Percentiles rank a stretch among this genome's conserved stretches.
Evolutionary conservation across 2,888 invertebrate genomes (phyloP).

Genomic region (Syrphus vitripennis): DNA sequence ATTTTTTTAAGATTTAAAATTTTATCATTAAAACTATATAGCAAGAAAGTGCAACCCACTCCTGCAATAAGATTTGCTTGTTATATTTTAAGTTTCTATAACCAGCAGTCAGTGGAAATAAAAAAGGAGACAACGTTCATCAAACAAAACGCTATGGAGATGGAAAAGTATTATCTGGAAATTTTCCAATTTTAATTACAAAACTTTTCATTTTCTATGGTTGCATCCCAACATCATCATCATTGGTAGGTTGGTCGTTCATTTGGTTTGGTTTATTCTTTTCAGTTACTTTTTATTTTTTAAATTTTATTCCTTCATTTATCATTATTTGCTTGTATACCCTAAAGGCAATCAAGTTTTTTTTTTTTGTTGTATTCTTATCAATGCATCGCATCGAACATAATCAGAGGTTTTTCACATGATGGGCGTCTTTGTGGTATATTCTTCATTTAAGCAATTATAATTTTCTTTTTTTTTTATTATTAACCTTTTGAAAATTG

Average conservation of each 20-base stretch:
- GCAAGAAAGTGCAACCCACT: background rate
- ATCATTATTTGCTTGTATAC: slow-evolving; percentile 35
- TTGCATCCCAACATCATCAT: slow-evolving; percentile 66
- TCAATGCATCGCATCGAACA: slow-evolving; percentile 37
- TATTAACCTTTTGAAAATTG: background rate
- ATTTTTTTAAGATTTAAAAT: no score
- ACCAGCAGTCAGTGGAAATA: background rate
- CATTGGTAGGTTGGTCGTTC: background rate
- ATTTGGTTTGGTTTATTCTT: background rate
- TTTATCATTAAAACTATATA: no score
- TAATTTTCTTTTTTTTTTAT: background rate
- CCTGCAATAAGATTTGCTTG: background rate
- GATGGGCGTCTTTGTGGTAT: background rate
- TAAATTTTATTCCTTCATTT: slow-evolving; percentile 23
- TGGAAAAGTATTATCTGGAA: slow-evolving; percentile 72
- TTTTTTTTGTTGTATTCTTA: no score
- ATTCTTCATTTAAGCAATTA: slow-evolving; percentile 3
- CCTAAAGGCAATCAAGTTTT: slow-evolving; percentile 24
- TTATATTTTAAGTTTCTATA: background rate
- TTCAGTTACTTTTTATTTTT: background rate
- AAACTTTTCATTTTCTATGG: slow-evolving; percentile 78
- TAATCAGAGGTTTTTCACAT: background rate
- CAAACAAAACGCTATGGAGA: slow-evolving; percentile 51
- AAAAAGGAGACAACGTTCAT: slow-evolving; percentile 40
- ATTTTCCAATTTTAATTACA: slow-evolving; percentile 79